These are phyloP conservation scores for Epirrita christyi DNA, from an alignment of 2,888 invertebrate genomes.

Conservation along the genomic window DNA sequence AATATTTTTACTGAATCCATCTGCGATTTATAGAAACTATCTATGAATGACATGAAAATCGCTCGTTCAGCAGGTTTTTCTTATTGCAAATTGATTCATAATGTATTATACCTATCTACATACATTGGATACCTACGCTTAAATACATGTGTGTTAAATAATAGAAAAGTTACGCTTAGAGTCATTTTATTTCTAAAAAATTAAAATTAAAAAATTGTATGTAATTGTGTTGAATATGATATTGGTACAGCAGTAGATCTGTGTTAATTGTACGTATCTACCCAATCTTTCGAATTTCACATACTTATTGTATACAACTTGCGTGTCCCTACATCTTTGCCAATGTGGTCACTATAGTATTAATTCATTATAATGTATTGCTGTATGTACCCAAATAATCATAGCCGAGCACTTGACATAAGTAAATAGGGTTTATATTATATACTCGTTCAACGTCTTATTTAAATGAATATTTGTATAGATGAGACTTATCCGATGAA, in stretches of 20 bases:
- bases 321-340: conserved; percentile 55
- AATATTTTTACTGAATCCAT: conserved; percentile 71
- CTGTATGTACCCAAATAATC: conserved; percentile 39
- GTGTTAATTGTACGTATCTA: conserved; percentile 69
- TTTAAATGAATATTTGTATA: conserved; percentile 50
- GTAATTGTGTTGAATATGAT: conserved; percentile 77
- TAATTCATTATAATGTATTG: conserved; percentile 41
- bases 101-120: conserved; percentile 56
- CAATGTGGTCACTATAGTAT: conserved; percentile 49
- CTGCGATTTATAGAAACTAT: conserved; percentile 51
- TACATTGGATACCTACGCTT: conserved; percentile 69
- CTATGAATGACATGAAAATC: conserved; percentile 41
- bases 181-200: conserved; percentile 71
- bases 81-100: conserved; percentile 50
- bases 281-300: conserved; percentile 72
- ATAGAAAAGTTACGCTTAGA: conserved; percentile 82
- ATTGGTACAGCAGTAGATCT: conserved; percentile 81
- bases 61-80: conserved; percentile 49
- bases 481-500: conserved; percentile 17
- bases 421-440: conserved; percentile 61
- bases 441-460: conserved; percentile 59
- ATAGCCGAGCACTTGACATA: conserved; percentile 36
- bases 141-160: conserved; percentile 77
- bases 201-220: conserved; percentile 72
- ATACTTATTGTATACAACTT: conserved; percentile 43